A percentile compares a stretch with the other conserved stretches of the same genome.
Evolutionary conservation across 2,113 vertebrate genomes (phyloP).

Genomic region (Scatophagus argus): DNA sequence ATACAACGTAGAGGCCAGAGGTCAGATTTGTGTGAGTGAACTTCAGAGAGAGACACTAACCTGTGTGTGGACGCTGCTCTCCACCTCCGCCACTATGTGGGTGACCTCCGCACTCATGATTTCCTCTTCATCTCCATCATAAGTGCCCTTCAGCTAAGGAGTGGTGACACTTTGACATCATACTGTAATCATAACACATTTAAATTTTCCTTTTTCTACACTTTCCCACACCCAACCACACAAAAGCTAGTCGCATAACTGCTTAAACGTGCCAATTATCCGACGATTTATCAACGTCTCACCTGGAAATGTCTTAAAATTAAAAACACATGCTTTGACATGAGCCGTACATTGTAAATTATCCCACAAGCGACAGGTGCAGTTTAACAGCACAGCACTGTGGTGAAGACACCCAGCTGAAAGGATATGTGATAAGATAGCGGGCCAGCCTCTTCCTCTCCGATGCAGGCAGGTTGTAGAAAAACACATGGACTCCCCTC

Average conservation of each 20-base stretch:
- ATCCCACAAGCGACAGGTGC: too few species aligned
- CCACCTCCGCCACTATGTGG: constrained; percentile 82
- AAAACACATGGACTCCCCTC: constrained; percentile 81
- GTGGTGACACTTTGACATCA: neutral
- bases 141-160: constrained; percentile 80
- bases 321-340: neutral
- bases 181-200: neutral
- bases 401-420: neutral
- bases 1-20: too few species aligned
- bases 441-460: constrained; percentile 82
- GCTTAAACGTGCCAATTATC: neutral
- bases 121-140: constrained; percentile 84
- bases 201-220: neutral
- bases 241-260: neutral
- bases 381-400: neutral
- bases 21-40: neutral
- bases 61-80: constrained; percentile 73
- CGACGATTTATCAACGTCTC: neutral
- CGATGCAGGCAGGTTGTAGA: constrained; percentile 83
- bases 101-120: constrained; percentile 81
- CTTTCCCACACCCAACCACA: neutral
- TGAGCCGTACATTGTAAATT: too few species aligned
- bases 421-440: constrained; percentile 87
- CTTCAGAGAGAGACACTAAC: constrained; percentile 39
- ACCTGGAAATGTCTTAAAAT: neutral